phyloP scores from a whole-genome alignment of 2,888 invertebrate genomes.

The Drosophila nigritarsus region DNA sequence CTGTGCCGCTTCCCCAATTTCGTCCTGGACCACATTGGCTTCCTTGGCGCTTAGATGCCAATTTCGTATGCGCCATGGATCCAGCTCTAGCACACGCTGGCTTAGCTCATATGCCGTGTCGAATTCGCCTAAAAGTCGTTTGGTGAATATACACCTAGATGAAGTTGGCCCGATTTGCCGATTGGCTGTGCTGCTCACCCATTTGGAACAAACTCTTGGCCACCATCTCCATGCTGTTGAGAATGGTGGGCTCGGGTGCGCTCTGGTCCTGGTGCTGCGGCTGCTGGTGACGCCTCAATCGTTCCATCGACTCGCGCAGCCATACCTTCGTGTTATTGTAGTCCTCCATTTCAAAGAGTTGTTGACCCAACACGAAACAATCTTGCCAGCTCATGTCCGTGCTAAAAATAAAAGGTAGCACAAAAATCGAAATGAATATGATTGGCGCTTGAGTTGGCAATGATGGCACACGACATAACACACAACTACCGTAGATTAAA shows the following conservation, averaged over 20 bases:
- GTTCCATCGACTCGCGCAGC: conserved; percentile 95
- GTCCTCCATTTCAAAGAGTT: conserved; percentile 95
- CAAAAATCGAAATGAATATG: conserved; percentile 59
- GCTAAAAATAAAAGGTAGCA: conserved; percentile 82
- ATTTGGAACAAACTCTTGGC: conserved; percentile 76
- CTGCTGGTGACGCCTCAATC: conserved; percentile 88
- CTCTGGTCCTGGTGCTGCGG: conserved; percentile 82
- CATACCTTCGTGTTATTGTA: conserved; percentile 96
- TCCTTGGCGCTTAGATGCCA: conserved; percentile 68
- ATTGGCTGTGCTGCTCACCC: conserved; percentile 64
- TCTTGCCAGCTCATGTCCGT: conserved; percentile 92
- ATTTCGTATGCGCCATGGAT: conserved; percentile 69
- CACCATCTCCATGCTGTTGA: conserved; percentile 77
- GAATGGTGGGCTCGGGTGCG: conserved; percentile 48
- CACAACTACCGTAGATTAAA: conserved; percentile 13
- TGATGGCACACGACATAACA: conserved; percentile 15
- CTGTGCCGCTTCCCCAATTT: conserved; percentile 22
- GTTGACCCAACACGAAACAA: conserved; percentile 97
- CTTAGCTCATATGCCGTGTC: conserved; percentile 74
- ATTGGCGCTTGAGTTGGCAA: conserved; percentile 35
- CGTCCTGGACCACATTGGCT: conserved; percentile 16
- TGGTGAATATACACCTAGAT: conserved; percentile 49
- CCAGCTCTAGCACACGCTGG: conserved; percentile 73
- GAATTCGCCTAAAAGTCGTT: conserved; percentile 66
- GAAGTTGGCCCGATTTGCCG: conserved; percentile 29